Evolutionary conservation across 2,888 invertebrate genomes (phyloP).

Genomic region (Lymantria dispar): DNA sequence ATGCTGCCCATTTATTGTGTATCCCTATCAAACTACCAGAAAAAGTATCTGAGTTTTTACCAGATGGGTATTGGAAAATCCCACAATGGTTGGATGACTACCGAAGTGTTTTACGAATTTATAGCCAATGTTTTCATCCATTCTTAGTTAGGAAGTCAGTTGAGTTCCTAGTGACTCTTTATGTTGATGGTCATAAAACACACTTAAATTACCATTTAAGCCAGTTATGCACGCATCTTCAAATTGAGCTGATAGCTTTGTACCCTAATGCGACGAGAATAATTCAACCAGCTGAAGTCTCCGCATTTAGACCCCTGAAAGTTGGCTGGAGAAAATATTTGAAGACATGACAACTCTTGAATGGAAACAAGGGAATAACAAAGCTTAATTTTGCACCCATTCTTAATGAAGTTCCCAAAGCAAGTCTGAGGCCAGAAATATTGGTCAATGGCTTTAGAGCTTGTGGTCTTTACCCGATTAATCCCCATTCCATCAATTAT

Average conservation of each 20-base stretch:
- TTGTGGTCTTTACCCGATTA: background rate
- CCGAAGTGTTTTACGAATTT: no score
- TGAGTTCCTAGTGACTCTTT: no score
- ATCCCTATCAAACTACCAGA: conserved; percentile 17
- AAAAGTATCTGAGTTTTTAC: conserved; percentile 7
- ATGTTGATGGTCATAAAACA: conserved; percentile 3
- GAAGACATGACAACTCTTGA: no score
- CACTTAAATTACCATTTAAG: conserved; percentile 3
- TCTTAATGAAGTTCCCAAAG: no score
- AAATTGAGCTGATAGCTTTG: no score
- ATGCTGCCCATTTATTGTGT: no score
- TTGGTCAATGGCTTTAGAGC: background rate
- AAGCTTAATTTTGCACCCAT: no score
- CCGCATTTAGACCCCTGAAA: conserved; percentile 8
- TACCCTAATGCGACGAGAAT: conserved; percentile 7
- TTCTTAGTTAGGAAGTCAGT: background rate
- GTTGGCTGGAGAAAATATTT: conserved; percentile 7
- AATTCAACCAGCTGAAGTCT: conserved; percentile 8
- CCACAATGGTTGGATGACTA: no score
- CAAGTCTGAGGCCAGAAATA: no score
- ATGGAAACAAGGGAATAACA: no score
- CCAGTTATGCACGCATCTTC: conserved; percentile 2
- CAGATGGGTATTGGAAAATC: conserved; percentile 12
- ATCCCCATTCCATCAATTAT: background rate
- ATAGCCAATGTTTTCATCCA: conserved; percentile 3